Evolutionary conservation across 2,888 invertebrate species (phyloP).

Genomic region (Pantelozetes paolii): DNA sequence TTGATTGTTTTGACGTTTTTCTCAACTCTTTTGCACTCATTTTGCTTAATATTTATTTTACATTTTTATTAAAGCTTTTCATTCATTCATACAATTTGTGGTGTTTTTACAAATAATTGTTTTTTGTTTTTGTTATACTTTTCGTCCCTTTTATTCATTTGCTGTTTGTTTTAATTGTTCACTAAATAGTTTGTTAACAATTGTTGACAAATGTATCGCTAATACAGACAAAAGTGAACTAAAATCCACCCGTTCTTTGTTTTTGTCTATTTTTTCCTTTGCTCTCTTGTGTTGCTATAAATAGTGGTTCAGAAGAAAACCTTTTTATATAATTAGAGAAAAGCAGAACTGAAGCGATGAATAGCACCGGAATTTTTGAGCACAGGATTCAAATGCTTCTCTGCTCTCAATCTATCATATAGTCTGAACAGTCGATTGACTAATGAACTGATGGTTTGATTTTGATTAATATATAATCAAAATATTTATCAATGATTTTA

Average conservation of each 20-base stretch:
- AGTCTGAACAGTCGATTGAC: no score
- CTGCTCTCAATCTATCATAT: no score
- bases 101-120: neutral
- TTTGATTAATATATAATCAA: no score
- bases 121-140: no score
- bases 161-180: neutral
- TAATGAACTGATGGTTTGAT: no score
- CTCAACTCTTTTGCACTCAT: neutral
- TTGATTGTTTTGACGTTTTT: neutral
- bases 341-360: slow-evolving; percentile 5
- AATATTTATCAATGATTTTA: no score
- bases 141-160: neutral
- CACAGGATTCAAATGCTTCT: no score
- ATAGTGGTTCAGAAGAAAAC: no score
- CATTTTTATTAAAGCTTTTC: neutral
- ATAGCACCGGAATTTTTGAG: slow-evolving; percentile 12
- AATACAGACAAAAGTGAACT: neutral
- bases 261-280: no score
- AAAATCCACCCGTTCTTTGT: no score
- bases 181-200: slow-evolving; percentile 34
- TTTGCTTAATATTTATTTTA: neutral
- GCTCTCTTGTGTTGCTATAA: neutral
- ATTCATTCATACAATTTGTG: neutral
- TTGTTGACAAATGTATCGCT: slow-evolving; percentile 36
- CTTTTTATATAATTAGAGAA: slow-evolving; percentile 23